phyloP scores from a whole-genome alignment of 2,888 invertebrate genomes.

The Chromoteleia sp. region DNA sequence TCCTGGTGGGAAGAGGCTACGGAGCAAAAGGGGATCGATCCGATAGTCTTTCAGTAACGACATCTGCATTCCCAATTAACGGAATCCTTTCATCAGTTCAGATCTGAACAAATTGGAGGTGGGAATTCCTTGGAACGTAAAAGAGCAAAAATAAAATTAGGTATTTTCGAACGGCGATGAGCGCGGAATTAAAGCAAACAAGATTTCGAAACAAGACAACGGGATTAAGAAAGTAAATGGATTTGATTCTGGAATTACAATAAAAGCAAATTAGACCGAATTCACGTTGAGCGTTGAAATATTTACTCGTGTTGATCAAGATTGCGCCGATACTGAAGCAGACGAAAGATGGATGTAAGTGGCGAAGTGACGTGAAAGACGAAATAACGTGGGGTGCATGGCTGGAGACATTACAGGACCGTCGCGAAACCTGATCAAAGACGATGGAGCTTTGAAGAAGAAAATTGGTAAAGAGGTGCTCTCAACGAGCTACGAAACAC shows the following conservation, averaged over 20 bases:
- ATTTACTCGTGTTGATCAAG: conserved; percentile 61
- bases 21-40: conserved; percentile 78
- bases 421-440: conserved; percentile 83
- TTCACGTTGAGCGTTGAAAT: conserved; percentile 40
- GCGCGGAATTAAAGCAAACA: conserved; percentile 53
- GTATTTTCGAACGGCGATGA: conserved; percentile 60
- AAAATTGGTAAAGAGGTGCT: conserved; percentile 83
- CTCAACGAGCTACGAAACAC: conserved; percentile 74
- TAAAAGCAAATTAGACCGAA: conserved; percentile 57
- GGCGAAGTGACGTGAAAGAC: conserved; percentile 68
- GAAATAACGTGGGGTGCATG: conserved; percentile 54
- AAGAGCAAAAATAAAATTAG: conserved; percentile 64
- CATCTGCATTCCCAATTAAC: conserved; percentile 83
- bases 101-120: conserved; percentile 71
- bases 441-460: conserved; percentile 83
- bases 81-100: conserved; percentile 80
- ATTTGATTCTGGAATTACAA: conserved; percentile 61
- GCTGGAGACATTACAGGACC: conserved; percentile 79
- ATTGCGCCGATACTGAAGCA: conserved; percentile 60
- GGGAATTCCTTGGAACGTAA: conserved; percentile 59
- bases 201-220: conserved; percentile 63
- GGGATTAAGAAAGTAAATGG: conserved; percentile 57
- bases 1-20: conserved; percentile 72
- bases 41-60: conserved; percentile 75
- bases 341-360: conserved; percentile 64